Percentiles rank a stretch among this genome's conserved stretches.
Evolutionary conservation across 2,797 vertebrate species (phyloP).

Genomic region (Lophotriccus pileatus): DNA sequence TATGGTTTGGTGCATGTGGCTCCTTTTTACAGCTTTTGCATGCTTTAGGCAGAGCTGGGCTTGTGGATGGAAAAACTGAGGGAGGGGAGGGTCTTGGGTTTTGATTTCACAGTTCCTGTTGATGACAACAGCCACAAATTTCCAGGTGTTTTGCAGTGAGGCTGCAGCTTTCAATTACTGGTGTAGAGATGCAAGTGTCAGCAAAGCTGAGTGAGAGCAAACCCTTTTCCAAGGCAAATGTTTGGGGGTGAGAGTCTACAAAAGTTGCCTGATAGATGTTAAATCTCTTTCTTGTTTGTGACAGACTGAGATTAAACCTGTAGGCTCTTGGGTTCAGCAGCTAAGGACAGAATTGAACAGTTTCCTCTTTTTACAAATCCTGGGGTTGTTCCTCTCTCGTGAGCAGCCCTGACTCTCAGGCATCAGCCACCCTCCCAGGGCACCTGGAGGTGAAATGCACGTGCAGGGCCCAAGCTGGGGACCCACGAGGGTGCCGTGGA

Average conservation of each 20-base stretch:
- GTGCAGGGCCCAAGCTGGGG: fast-evolving
- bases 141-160: not conserved
- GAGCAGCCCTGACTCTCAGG: fast-evolving
- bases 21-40: slow-evolving; percentile 45
- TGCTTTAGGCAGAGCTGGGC: slow-evolving; percentile 62
- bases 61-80: slow-evolving; percentile 31
- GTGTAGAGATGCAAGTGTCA: not conserved
- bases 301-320: not conserved
- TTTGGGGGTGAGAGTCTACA: not conserved
- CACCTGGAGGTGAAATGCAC: fast-evolving
- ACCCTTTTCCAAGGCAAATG: not conserved
- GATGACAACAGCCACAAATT: slow-evolving; percentile 53
- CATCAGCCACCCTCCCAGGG: not conserved
- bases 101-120: not conserved
- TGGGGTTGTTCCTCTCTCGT: fast-evolving
- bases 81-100: not conserved
- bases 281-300: not conserved
- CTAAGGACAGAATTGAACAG: not conserved
- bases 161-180: not conserved
- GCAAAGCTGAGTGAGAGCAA: not conserved
- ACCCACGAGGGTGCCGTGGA: fast-evolving
- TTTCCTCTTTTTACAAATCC: not conserved
- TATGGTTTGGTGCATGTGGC: not conserved
- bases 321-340: not conserved
- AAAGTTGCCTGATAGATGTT: not conserved